These are phyloP conservation scores for Baccha elongata DNA, from an alignment of 2,888 invertebrate genomes.

Conservation along the genomic window DNA sequence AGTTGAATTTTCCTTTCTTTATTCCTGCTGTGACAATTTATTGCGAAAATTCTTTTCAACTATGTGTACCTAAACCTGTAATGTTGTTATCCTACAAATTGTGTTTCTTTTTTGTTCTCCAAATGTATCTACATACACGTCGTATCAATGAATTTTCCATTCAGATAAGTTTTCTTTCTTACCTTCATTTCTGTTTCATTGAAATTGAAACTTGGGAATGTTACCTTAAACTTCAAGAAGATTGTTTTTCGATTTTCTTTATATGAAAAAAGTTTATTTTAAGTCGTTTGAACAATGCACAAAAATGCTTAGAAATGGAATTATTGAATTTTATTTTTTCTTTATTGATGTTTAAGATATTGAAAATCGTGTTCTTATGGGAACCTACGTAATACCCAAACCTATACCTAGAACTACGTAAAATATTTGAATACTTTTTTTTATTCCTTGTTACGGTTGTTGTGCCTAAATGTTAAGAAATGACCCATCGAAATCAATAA, in stretches of 20 bases:
- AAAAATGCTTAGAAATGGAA: neutral
- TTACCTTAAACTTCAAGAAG: neutral
- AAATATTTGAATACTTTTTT: no score
- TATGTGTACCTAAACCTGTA: conserved; percentile 17
- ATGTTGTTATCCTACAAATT: conserved; percentile 26
- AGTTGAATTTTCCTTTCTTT: conserved; percentile 19
- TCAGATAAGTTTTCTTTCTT: neutral
- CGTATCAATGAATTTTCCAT: neutral
- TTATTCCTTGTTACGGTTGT: no score
- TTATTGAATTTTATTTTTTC: no score
- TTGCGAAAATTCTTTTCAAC: conserved; percentile 55
- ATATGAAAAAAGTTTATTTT: neutral
- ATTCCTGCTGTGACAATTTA: conserved; percentile 59
- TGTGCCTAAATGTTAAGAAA: no score
- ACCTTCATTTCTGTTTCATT: neutral
- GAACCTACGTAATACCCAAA: no score
- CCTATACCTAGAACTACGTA: no score
- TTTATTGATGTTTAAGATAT: no score
- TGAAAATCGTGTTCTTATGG: no score
- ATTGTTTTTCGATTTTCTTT: neutral
- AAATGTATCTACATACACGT: neutral
- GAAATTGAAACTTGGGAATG: conserved; percentile 9
- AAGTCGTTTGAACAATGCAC: neutral
- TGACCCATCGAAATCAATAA: no score
- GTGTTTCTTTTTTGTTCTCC: neutral